phyloP scores from a whole-genome alignment of 2,888 invertebrate species.

The Drosophila macrospina region DNA sequence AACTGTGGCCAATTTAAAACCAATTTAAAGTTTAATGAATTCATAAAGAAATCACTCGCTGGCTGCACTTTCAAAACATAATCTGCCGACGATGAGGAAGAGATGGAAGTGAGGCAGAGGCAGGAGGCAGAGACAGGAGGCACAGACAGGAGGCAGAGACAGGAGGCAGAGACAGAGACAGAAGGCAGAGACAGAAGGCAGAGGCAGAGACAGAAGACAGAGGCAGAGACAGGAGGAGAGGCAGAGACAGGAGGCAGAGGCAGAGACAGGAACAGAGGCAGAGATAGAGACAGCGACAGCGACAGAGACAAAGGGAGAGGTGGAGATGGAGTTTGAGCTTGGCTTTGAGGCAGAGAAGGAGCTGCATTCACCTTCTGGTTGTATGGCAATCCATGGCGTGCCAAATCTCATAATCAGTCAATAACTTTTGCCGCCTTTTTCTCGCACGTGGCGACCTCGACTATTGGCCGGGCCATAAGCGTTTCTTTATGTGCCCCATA shows the following conservation, averaged over 20 bases:
- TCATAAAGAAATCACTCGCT: conserved; percentile 78
- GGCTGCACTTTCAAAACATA: conserved; percentile 80
- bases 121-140: conserved; percentile 19
- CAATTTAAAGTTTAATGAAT: conserved; percentile 82
- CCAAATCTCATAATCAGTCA: conserved; percentile 83
- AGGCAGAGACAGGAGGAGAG: conserved; percentile 13
- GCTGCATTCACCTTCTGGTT: conserved; percentile 51
- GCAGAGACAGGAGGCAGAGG: background rate
- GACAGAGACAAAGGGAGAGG: background rate
- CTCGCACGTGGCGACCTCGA: conserved; percentile 78
- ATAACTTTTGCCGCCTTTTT: conserved; percentile 80
- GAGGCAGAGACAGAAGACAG: conserved; percentile 8
- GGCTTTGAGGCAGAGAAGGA: background rate
- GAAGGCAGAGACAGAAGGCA: background rate
- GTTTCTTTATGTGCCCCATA: conserved; percentile 76
- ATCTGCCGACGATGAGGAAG: conserved; percentile 69
- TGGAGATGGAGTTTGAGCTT: no score
- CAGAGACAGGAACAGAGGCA: no score
- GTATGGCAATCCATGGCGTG: conserved; percentile 66
- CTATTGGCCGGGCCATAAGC: conserved; percentile 58
- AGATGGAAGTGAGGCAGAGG: background rate
- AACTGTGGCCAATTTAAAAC: conserved; percentile 78
- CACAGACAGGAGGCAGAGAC: conserved; percentile 8
- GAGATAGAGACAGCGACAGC: no score
- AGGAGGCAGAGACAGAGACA: conserved; percentile 18